Conservation (phyloP, 2,888 invertebrate species). For the Ophonus ardosiacus region DNA sequence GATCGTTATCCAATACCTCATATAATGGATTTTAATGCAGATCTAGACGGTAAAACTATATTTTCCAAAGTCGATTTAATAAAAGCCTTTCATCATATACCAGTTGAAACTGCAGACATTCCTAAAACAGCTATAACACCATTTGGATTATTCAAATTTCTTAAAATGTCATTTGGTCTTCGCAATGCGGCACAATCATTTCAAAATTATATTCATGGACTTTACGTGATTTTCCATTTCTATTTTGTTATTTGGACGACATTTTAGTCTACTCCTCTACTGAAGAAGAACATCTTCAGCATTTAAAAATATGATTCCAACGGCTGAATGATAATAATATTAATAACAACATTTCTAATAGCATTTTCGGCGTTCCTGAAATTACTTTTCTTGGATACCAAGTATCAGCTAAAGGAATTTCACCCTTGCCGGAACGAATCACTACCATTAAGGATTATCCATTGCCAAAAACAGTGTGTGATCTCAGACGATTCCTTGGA, state of each 20-base stretch:
- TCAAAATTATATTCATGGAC: background rate
- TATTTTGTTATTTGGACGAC: background rate
- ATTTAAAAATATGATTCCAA: slow-evolving; percentile 1
- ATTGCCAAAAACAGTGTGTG: background rate
- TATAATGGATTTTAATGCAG: background rate
- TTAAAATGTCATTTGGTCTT: background rate
- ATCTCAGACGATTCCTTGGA: too few relatives aligned
- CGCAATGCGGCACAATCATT: slow-evolving; percentile 4
- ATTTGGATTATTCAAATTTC: background rate
- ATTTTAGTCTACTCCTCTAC: background rate
- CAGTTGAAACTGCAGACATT: background rate
- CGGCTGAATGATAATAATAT: slow-evolving; percentile 1
- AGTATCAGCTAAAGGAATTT: background rate
- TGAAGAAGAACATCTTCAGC: background rate
- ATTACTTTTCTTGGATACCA: background rate
- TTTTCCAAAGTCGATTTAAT: background rate
- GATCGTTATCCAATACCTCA: background rate
- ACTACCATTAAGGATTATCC: background rate
- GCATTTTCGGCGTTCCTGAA: background rate
- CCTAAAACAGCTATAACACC: background rate
- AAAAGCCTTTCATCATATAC: background rate
- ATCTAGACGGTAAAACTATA: background rate
- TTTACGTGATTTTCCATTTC: background rate
- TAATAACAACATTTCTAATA: background rate
- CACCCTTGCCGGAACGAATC: background rate